Evolutionary conservation across 2,797 vertebrate species (phyloP).

Genomic region (Astyanax mexicanus): DNA sequence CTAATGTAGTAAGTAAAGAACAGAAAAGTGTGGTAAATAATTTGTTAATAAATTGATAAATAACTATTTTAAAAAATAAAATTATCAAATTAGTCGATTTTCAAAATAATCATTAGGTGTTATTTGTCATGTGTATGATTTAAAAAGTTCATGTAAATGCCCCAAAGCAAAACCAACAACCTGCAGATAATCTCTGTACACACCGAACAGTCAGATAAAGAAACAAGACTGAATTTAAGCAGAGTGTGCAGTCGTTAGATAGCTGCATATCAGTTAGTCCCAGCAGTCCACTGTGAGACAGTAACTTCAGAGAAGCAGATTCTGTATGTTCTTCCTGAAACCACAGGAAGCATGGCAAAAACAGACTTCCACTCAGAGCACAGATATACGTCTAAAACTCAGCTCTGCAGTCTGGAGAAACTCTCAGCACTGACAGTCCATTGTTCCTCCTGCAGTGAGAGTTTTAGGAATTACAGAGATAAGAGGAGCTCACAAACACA

Average conservation of each 20-base stretch:
- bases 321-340: constrained; percentile 14
- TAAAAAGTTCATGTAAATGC: no score
- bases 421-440: constrained; percentile 30
- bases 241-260: neutral
- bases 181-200: no score
- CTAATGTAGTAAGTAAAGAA: no score
- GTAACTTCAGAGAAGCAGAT: constrained; percentile 11
- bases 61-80: no score
- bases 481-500: constrained; percentile 37
- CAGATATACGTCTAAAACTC: constrained; percentile 24
- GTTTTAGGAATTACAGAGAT: constrained; percentile 46
- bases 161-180: no score
- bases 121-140: no score
- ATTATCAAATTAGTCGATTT: no score
- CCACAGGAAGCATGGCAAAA: constrained; percentile 46
- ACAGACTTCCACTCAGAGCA: constrained; percentile 40
- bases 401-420: constrained; percentile 47
- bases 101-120: no score
- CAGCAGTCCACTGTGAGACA: constrained; percentile 10
- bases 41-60: no score
- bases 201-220: no score
- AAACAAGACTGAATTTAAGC: no score
- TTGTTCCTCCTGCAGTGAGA: constrained; percentile 34
- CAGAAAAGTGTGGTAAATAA: no score
- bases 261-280: neutral